Evolutionary conservation across 2,797 vertebrate species (phyloP).

Genomic region (Gallinago nigripennis): DNA sequence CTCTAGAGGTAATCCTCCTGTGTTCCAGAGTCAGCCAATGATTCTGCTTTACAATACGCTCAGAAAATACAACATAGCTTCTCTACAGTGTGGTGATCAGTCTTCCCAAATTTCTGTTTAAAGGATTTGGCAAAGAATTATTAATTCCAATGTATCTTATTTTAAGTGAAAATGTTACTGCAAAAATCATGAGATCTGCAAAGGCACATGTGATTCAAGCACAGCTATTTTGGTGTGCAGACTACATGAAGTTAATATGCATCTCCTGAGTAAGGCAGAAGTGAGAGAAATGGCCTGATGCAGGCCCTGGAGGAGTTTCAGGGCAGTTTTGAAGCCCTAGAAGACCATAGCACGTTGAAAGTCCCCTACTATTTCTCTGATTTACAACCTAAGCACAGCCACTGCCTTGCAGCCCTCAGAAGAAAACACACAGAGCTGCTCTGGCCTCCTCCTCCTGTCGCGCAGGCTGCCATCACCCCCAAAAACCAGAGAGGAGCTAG

Average conservation of each 20-base stretch:
- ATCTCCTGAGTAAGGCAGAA: neutral
- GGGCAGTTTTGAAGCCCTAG: neutral
- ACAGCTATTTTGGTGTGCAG: neutral
- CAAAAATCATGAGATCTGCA: neutral
- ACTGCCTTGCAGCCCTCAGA: neutral
- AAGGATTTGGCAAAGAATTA: neutral
- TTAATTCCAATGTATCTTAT: neutral
- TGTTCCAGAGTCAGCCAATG: neutral
- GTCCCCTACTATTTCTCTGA: neutral
- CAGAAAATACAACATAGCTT: neutral
- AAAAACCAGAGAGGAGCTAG: neutral
- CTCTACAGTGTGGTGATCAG: neutral
- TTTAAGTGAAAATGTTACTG: neutral
- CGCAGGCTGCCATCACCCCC: too few relatives aligned
- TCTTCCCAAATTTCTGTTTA: neutral
- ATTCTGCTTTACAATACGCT: neutral
- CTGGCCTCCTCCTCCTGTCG: fast-evolving
- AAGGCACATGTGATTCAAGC: neutral
- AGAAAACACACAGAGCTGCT: neutral
- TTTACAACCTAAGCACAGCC: neutral
- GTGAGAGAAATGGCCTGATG: neutral
- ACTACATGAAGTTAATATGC: neutral
- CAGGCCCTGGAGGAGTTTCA: neutral
- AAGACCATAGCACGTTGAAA: neutral
- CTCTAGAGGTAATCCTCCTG: neutral